A percentile compares a stretch with the other conserved stretches of the same genome.
Evolutionary conservation across 2,888 invertebrate genomes (phyloP).

Genomic region (Latrodectus elegans): DNA sequence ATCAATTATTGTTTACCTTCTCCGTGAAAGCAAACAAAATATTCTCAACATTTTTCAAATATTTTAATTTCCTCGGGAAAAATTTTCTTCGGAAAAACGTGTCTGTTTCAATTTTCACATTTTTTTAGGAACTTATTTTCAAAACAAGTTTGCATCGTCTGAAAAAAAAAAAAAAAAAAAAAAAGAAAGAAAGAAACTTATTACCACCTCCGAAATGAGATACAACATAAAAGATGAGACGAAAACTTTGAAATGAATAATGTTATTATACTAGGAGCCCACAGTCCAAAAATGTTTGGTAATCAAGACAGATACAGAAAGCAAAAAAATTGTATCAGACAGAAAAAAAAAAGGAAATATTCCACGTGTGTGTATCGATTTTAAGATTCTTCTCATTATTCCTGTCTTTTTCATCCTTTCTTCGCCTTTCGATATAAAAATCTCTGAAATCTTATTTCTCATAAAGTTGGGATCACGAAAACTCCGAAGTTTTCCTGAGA

Average conservation of each 20-base stretch:
- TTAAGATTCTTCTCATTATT: background rate
- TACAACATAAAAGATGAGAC: background rate
- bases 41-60: too few relatives aligned
- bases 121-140: too few relatives aligned
- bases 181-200: too few relatives aligned
- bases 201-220: too few relatives aligned
- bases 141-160: too few relatives aligned
- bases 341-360: background rate
- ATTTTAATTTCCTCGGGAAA: too few relatives aligned
- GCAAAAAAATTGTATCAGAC: background rate
- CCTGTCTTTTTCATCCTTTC: too few relatives aligned
- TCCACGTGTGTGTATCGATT: background rate
- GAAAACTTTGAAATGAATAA: background rate
- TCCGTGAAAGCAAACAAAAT: too few relatives aligned
- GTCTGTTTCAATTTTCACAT: too few relatives aligned
- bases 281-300: background rate
- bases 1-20: too few relatives aligned
- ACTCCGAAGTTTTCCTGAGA: background rate
- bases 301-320: background rate
- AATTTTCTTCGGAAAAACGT: too few relatives aligned
- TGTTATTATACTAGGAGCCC: background rate
- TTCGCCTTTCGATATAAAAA: background rate
- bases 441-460: background rate
- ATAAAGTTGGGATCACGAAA: background rate
- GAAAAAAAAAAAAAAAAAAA: too few relatives aligned